Evolutionary conservation across 2,113 vertebrate genomes (phyloP).

Genomic region (Upupa epops): DNA sequence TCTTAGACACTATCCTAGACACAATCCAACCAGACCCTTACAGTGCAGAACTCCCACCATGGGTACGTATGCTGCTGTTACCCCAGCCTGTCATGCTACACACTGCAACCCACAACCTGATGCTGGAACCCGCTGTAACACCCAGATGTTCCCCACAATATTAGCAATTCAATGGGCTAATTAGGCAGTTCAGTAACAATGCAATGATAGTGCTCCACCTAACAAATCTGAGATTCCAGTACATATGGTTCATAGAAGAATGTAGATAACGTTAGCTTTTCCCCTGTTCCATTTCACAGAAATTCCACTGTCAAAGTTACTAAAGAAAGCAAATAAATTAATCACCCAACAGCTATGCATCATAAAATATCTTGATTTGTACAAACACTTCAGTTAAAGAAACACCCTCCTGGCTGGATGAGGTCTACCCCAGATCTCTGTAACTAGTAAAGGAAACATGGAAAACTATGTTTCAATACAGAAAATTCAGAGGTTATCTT

Average conservation of each 20-base stretch:
- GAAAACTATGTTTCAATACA: not conserved
- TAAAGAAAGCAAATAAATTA: not conserved
- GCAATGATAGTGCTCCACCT: not conserved
- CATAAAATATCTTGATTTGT: not conserved
- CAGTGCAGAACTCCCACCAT: not conserved
- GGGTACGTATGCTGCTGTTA: not conserved
- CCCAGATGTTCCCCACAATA: rapidly evolving
- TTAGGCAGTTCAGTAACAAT: not conserved
- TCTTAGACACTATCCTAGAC: not conserved
- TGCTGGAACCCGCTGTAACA: not conserved
- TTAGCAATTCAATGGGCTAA: not conserved
- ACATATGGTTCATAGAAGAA: not conserved
- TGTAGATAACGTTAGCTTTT: not conserved
- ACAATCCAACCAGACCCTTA: not conserved
- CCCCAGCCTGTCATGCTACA: not conserved
- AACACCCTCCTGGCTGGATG: not conserved
- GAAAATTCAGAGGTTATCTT: not conserved
- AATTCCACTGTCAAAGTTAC: not conserved
- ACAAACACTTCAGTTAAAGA: not conserved
- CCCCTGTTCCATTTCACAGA: not conserved
- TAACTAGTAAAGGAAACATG: not conserved
- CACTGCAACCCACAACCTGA: not conserved
- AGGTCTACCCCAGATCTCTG: not conserved
- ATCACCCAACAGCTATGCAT: not conserved
- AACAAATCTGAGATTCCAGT: not conserved